Evolutionary conservation across 2,888 invertebrate genomes (phyloP).

Genomic region (Drosophila kambysellisi): DNA sequence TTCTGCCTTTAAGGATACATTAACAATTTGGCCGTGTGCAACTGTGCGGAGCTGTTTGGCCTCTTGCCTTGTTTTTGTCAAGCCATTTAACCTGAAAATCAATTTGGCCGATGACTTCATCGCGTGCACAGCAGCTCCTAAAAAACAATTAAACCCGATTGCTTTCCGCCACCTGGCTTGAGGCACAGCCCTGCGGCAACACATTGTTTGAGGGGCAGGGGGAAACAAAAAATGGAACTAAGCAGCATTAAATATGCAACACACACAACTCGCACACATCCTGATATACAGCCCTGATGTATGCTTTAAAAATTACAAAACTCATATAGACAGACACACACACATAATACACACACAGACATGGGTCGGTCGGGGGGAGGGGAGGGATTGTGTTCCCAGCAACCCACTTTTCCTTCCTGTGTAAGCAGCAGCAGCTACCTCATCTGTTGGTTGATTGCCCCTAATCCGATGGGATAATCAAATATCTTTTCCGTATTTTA

Average conservation of each 20-base stretch:
- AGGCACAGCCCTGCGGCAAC: conserved; percentile 4
- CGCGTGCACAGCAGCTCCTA: conserved; percentile 18
- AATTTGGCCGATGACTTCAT: conserved; percentile 74
- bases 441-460: conserved; percentile 48
- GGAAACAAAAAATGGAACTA: neutral
- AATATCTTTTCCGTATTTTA: conserved; percentile 42
- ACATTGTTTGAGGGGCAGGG: no score
- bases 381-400: neutral
- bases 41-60: conserved; percentile 7
- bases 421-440: conserved; percentile 13
- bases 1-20: conserved; percentile 45
- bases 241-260: conserved; percentile 43
- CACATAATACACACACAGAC: neutral
- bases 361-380: neutral
- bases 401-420: neutral
- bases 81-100: conserved; percentile 75
- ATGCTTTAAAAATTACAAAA: conserved; percentile 56
- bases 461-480: conserved; percentile 62
- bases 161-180: conserved; percentile 20
- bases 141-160: conserved; percentile 72
- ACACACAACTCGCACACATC: conserved; percentile 29
- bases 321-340: neutral
- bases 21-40: conserved; percentile 35
- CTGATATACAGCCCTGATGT: conserved; percentile 36
- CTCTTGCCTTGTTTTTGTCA: conserved; percentile 51